These are phyloP conservation scores for Lepeophtheirus salmonis DNA, from an alignment of 1,140 invertebrate species.

Conservation along the genomic window DNA sequence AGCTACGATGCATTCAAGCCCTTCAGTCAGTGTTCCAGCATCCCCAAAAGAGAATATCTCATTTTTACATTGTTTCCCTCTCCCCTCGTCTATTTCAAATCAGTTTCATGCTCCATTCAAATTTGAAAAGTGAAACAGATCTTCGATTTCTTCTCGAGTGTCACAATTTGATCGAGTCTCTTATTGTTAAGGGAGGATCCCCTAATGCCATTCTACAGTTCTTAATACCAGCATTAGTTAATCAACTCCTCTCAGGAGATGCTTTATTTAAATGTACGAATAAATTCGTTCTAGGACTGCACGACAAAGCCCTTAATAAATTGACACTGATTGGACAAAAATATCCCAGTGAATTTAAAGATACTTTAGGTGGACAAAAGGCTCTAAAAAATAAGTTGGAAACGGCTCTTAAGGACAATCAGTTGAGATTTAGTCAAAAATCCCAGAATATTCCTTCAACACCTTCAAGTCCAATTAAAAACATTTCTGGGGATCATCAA, in stretches of 20 bases:
- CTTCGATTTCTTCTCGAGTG: conserved; percentile 45
- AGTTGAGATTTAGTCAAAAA: conserved; percentile 34
- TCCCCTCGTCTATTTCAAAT: conserved; percentile 30
- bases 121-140: conserved; percentile 34
- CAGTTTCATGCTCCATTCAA: conserved; percentile 26
- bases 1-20: conserved; percentile 55
- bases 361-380: conserved; percentile 57
- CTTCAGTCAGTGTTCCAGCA: conserved; percentile 51
- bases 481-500: no score
- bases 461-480: conserved; percentile 21
- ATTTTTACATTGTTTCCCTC: conserved; percentile 58
- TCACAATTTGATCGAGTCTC: conserved; percentile 45
- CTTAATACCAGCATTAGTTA: conserved; percentile 4
- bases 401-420: conserved; percentile 54
- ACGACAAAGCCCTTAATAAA: conserved; percentile 67
- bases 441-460: conserved; percentile 22
- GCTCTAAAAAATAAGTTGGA: conserved; percentile 63
- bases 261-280: conserved; percentile 39
- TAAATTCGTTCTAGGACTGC: conserved; percentile 44
- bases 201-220: background rate
- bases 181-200: conserved; percentile 32
- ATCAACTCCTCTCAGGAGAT: conserved; percentile 39
- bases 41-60: conserved; percentile 43
- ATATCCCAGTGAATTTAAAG: conserved; percentile 76
- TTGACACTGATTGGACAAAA: conserved; percentile 75